Percentiles rank a stretch among this genome's conserved stretches.
These are phyloP conservation scores for Cheirogaleus major DNA, from an alignment of 2,797 vertebrate genomes.

Conservation along the genomic window DNA sequence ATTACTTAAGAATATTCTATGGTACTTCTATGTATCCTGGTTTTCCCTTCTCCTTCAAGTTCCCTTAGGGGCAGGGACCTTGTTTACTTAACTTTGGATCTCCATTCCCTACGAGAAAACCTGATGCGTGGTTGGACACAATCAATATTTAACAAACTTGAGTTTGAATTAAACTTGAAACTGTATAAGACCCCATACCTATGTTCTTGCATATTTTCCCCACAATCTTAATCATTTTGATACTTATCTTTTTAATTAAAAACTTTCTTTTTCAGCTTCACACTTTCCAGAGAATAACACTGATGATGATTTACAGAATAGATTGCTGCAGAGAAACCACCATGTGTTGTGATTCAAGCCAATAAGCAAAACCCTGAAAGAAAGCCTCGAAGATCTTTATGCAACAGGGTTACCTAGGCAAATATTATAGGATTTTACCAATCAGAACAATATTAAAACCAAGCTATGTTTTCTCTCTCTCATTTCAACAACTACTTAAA, in stretches of 20 bases:
- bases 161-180: neutral
- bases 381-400: neutral
- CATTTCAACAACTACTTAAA: neutral
- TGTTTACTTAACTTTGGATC: neutral
- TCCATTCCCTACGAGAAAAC: neutral
- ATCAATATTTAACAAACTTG: neutral
- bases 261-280: neutral
- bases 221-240: neutral
- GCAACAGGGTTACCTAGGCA: neutral
- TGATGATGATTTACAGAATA: neutral
- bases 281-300: neutral
- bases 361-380: neutral
- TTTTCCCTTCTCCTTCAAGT: neutral
- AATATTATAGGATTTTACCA: neutral
- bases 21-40: neutral
- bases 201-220: neutral
- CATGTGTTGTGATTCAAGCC: neutral
- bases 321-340: neutral
- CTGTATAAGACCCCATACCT: neutral
- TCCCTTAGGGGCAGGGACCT: neutral
- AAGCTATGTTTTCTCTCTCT: neutral
- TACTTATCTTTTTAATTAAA: neutral
- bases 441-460: neutral
- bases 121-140: neutral
- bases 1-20: neutral